Base-by-base conservation (phyloP, 2,797 vertebrate species). In the Otus scops region DNA sequence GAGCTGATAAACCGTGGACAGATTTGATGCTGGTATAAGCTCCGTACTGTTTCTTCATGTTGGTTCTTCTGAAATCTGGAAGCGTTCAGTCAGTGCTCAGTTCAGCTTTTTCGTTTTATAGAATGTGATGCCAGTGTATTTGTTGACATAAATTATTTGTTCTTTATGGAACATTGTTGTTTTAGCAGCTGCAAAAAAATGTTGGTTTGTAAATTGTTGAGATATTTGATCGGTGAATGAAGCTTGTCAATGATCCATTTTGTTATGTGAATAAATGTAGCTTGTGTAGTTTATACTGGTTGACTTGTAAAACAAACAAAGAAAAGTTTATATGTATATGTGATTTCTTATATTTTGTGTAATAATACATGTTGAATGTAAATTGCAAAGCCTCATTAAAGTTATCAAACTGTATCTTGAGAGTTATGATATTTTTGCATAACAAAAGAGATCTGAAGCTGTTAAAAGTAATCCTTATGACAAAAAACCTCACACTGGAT, bases 331-430 rank as follows among this genome's bases (percentile, higher is more conserved):
- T 96, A 57, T 97, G 97, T 97, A 97, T 97, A 97, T 97, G 95
- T 96, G 97, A 95, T 95, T 96, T 82, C 79, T 97, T 97, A 64
- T 75, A 84, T 93, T 96, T 94, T 97, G 75, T 97, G 94, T 95
- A 94, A 50, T 75, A 54, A n/a, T 90, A 80, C 64, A 56, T 69
- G 76, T 28, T 80, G 77, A 83, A 76, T 95, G 87, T 95, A 95
- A 95, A 95, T 95, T 97, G 59, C 70, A 93, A 81, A 94, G 74
- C 74, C 89, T 97, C 71, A 93, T 97, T 96, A 97, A 95, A 94
- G 77, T 92, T 94, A 76, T 34, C 75, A 82, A 79, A 88, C 53
- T 43, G 13, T 95, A 76, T 65, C 59, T 63, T 39, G 51, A 64
- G 89, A 51, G 57, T 92, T 61, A 18, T 4, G 15, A 50, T 60